Percentiles rank a stretch among this genome's conserved stretches.
phyloP scores from a whole-genome alignment of 1,140 invertebrate genomes.

The Hormaphis cornu region DNA sequence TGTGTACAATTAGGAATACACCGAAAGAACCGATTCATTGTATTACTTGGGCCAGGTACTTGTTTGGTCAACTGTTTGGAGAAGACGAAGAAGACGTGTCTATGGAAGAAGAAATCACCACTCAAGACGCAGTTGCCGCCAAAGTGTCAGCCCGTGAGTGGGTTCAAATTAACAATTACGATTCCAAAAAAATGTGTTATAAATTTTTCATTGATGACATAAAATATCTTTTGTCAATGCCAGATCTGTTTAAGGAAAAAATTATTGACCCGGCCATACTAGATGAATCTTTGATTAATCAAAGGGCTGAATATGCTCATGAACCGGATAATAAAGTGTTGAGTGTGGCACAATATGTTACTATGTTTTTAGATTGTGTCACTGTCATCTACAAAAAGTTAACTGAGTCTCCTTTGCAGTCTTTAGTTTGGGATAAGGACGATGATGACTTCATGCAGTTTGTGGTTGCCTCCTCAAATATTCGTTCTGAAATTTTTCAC shows the following conservation, averaged over 20 bases:
- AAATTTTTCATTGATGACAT: conserved; percentile 96
- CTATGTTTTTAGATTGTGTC: background rate
- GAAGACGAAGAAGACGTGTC: conserved; percentile 96
- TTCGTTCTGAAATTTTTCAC: conserved; percentile 82
- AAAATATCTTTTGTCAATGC: conserved; percentile 87
- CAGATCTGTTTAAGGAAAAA: conserved; percentile 75
- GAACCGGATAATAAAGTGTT: background rate
- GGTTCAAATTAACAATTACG: conserved; percentile 75
- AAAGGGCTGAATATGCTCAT: background rate
- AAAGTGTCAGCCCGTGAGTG: conserved; percentile 80
- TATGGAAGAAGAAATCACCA: conserved; percentile 59
- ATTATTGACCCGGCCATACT: background rate
- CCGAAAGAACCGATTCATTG: conserved; percentile 99
- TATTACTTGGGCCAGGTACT: conserved; percentile 98
- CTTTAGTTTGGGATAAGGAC: conserved; percentile 96
- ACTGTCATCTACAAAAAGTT: background rate
- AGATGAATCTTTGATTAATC: background rate
- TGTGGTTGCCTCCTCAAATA: conserved; percentile 88
- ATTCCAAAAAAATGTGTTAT: conserved; percentile 70
- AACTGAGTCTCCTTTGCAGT: background rate
- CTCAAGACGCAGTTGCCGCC: conserved; percentile 62
- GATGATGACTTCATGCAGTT: conserved; percentile 91
- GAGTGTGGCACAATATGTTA: background rate
- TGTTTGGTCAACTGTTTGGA: conserved; percentile 97
- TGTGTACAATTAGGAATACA: conserved; percentile 97